A percentile compares a stretch with the other conserved stretches of the same genome.
These are phyloP conservation scores for Antennarius maculatus DNA, from an alignment of 2,797 vertebrate genomes.

Conservation along the genomic window DNA sequence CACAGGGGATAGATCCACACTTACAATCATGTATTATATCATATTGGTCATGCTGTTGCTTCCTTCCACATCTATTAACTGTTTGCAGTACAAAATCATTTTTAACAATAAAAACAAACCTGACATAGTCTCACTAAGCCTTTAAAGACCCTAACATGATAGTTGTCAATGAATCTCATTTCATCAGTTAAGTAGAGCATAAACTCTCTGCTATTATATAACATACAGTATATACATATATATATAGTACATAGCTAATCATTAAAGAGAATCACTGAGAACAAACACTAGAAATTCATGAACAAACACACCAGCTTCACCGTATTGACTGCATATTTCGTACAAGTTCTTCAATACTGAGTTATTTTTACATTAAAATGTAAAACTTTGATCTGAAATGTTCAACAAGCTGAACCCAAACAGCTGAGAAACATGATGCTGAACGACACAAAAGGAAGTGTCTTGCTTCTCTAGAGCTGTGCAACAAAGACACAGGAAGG, in stretches of 20 bases:
- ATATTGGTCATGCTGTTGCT: no score
- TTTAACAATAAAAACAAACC: not conserved
- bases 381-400: not conserved
- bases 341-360: not conserved
- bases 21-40: no score
- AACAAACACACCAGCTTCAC: not conserved
- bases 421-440: not conserved
- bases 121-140: not conserved
- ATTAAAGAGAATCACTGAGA: not conserved
- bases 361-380: not conserved
- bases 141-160: not conserved
- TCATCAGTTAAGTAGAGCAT: not conserved
- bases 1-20: conserved; percentile 3
- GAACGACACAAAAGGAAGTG: conserved; percentile 17
- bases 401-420: not conserved
- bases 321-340: not conserved
- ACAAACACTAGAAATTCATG: not conserved
- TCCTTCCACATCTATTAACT: no score
- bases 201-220: not conserved
- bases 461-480: conserved; percentile 34
- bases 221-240: not conserved
- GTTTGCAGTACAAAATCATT: not conserved
- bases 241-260: not conserved
- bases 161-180: not conserved
- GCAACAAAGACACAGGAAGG: conserved; percentile 45